phyloP scores from a whole-genome alignment of 2,888 invertebrate species.

The Carpatolechia fugitivella region DNA sequence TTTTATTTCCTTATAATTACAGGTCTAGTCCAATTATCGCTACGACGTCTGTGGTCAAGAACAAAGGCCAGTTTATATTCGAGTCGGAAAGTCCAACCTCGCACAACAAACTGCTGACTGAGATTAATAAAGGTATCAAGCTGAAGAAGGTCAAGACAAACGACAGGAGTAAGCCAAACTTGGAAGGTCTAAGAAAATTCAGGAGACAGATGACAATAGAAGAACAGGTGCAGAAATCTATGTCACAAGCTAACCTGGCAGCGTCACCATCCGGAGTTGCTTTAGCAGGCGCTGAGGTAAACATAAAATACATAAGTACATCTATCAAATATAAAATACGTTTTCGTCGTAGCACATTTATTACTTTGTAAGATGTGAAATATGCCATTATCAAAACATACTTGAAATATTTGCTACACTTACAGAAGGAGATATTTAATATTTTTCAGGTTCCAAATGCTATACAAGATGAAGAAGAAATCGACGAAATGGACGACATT shows the following conservation, averaged over 20 bases:
- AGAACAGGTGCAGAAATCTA: slow-evolving; percentile 91
- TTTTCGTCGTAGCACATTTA: no score
- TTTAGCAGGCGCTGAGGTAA: slow-evolving; percentile 26
- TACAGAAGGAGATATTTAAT: no score
- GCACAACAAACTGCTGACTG: slow-evolving; percentile 88
- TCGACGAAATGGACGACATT: slow-evolving; percentile 94
- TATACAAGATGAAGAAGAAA: slow-evolving; percentile 81
- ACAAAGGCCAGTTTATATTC: slow-evolving; percentile 89
- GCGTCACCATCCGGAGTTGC: slow-evolving; percentile 70
- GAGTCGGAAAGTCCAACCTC: slow-evolving; percentile 90
- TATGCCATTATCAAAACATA: no score
- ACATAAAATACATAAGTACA: not conserved
- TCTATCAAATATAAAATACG: not conserved
- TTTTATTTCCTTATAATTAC: slow-evolving; percentile 27
- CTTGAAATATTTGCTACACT: no score
- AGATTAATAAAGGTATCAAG: slow-evolving; percentile 88
- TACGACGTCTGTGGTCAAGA: slow-evolving; percentile 81
- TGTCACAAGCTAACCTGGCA: slow-evolving; percentile 82
- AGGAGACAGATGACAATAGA: slow-evolving; percentile 94
- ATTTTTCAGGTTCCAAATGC: slow-evolving; percentile 41
- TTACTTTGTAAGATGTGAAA: no score
- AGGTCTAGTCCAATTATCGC: slow-evolving; percentile 82
- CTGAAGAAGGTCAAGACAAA: slow-evolving; percentile 89
- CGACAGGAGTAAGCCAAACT: slow-evolving; percentile 91
- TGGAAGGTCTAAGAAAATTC: slow-evolving; percentile 92